Evolutionary conservation across 2,888 invertebrate genomes (phyloP), one percentile per base, ranked within the genome.

Genomic region (Machimus rusticus): DNA sequence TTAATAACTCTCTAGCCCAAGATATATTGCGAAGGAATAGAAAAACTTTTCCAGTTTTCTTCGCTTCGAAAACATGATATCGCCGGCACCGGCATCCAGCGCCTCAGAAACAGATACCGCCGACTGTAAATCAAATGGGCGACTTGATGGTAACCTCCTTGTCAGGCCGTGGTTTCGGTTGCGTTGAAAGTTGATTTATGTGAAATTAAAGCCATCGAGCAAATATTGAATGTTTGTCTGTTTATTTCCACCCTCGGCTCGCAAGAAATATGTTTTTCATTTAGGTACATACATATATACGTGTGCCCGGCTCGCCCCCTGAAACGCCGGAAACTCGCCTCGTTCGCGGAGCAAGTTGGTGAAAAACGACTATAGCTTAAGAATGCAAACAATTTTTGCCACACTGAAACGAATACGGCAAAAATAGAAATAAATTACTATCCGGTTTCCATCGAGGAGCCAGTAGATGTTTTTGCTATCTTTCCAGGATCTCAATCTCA

Each of bases 141-240:
- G 82, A 82, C 57, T 57, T 81, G 57, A 37, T 82, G 57, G 57
- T 37, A 82, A 37, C 82, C 34, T 82, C 28, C 66, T 23, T 57
- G 57, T 19, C 66, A 57, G 57, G 8, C 66, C 37, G 82, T 51
- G 82, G 82, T 82, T 82, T 39, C 46, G 31, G 82, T 66, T 85
- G 85, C n/a, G 23, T 74, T 34, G 39, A 74, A 87, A 87, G 77
- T 88, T 87, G 87, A 88, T 87, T 87, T 88, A 88, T 86, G 87
- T 86, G 86, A 86, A 88, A 88, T 88, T 88, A 86, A 86, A 87
- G 82, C 86, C 78, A 87, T 77, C 76, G 86, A 88, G 78, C 74
- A 88, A 88, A 89, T 86, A 88, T 77, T 78, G 78, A 88, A 88
- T 87, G 78, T 87, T 87, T 86, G 66, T 66, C 66, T 84, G 86